Evolutionary conservation across 1,140 invertebrate species (phyloP), one percentile per base, ranked within the genome.

Genomic region (Sycophila sp.): DNA sequence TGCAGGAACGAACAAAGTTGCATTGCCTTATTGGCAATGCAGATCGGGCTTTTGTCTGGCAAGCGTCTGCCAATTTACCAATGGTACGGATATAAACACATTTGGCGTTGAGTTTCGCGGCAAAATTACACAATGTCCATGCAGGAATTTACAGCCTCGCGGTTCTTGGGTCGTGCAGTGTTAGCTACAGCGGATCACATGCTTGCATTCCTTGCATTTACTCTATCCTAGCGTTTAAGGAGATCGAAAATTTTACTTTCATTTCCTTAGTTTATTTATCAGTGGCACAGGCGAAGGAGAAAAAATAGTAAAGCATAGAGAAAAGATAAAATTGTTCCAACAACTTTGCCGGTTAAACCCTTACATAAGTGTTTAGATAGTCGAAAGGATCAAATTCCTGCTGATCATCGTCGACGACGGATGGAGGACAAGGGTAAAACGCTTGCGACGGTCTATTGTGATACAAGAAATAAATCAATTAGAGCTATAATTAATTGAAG

Each of bases 371-470:
- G 66, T 89, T 87, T 72, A 89, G 84, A 77, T 89, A 89, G 79
- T 89, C 88, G 74, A 89, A 88, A 36, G 87, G 87, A 81, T 86
- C 85, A 73, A 86, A 85, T 60, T 85, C 87, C 67, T 87, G 87
- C 28, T 85, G 84, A 36, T 89, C 88, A 71, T 88, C 84, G 42
- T 89, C 87, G 58, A 75, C 53, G 38, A 79, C 78, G 4, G 88
- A 87, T 26, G 89, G 88, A 58, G 90, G 90, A 77, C 89, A 90
- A 13, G 90, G 90, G 82, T 91, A 91, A 80, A 91, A 91, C 15
- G 89, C 87, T 81, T 89, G 88, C 15, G 87, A 87, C 11, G 87
- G 86, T 76, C 85, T 86, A 72, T 49, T n/a, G n/a, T n/a, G n/a
- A n/a, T n/a, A n/a, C n/a, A n/a, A n/a, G n/a, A n/a, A n/a, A n/a